phyloP scores from a whole-genome alignment of 2,113 vertebrate species.

The Alosa alosa region DNA sequence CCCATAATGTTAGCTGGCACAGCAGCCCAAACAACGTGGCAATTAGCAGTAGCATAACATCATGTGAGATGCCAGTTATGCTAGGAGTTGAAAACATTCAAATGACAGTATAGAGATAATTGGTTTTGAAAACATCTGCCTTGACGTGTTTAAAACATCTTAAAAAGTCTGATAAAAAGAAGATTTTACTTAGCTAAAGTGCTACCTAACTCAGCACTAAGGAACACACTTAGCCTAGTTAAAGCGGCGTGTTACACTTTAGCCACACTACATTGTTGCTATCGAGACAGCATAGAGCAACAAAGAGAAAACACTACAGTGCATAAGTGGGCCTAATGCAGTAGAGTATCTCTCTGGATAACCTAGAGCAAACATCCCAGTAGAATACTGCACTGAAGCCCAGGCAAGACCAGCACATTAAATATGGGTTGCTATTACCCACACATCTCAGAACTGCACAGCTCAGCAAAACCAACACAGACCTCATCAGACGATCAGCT shows the following conservation, averaged over 20 bases:
- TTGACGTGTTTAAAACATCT: background rate
- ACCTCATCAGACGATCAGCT: background rate
- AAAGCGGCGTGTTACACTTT: background rate
- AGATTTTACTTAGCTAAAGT: background rate
- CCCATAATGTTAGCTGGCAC: background rate
- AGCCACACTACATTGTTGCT: background rate
- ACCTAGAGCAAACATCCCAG: background rate
- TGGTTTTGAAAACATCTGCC: background rate
- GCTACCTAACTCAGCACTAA: background rate
- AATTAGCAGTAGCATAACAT: background rate
- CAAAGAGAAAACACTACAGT: background rate
- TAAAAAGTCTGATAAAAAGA: background rate
- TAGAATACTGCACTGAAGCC: background rate
- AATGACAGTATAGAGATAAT: background rate
- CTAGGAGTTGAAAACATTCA: background rate
- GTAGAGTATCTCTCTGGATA: background rate
- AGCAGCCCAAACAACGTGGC: background rate
- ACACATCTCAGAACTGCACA: background rate
- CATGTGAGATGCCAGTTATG: background rate
- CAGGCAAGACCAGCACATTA: background rate
- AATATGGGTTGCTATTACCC: background rate
- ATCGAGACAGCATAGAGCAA: background rate
- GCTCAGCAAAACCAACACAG: slow-evolving; percentile 11
- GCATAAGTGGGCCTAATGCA: background rate
- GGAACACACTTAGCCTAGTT: background rate